These are phyloP conservation scores for Thinocorus orbignyianus DNA, from an alignment of 2,113 vertebrate species.

Conservation along the genomic window DNA sequence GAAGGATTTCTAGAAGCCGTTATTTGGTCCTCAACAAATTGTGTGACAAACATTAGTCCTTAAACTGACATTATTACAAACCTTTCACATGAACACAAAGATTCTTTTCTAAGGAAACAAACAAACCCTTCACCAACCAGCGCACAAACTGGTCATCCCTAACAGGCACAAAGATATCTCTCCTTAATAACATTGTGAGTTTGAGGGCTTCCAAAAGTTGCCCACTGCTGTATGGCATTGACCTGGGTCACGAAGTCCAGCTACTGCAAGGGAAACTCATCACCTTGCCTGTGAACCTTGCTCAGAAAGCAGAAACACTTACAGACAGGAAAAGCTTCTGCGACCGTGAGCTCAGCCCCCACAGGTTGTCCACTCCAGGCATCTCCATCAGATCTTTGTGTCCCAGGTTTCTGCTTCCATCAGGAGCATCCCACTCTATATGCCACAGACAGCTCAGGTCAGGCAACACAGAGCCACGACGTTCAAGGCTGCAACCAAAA, in stretches of 20 bases:
- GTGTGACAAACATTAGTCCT: background rate
- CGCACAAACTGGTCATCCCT: background rate
- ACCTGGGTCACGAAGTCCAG: background rate
- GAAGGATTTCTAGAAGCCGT: background rate
- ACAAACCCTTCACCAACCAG: background rate
- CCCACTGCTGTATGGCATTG: background rate
- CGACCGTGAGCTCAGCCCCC: background rate
- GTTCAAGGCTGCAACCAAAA: background rate
- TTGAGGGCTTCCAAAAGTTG: background rate
- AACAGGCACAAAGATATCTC: background rate
- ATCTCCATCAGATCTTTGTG: background rate
- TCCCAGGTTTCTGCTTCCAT: background rate
- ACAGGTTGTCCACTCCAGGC: background rate
- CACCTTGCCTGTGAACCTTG: background rate
- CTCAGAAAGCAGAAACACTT: background rate
- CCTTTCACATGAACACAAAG: background rate
- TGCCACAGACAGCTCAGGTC: background rate
- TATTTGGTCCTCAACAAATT: background rate
- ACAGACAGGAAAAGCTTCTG: background rate
- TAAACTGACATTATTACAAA: background rate
- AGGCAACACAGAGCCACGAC: rapidly evolving
- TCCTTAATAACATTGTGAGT: background rate
- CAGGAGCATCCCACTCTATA: background rate
- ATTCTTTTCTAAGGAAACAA: background rate
- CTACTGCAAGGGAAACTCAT: background rate